Conservation (phyloP, 2,797 vertebrate species). For the Simalia tracyae region DNA sequence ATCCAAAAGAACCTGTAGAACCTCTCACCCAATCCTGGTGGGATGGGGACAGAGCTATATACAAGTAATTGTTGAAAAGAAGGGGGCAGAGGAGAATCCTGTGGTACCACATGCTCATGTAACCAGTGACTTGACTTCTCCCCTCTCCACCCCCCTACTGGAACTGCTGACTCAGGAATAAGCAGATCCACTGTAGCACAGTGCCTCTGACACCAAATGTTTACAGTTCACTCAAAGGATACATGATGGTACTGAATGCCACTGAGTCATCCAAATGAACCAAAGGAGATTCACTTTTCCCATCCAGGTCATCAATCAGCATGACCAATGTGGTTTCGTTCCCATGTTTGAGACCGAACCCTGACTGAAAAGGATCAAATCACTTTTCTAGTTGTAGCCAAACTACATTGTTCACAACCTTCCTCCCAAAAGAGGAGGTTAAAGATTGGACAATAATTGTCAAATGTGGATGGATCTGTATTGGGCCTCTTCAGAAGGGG, state of each 20-base stretch:
- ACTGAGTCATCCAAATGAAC: background rate
- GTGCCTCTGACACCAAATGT: background rate
- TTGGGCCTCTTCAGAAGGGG: background rate
- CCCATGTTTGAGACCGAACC: background rate
- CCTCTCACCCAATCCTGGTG: background rate
- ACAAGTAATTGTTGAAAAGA: background rate
- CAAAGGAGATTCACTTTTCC: background rate
- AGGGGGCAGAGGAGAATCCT: background rate
- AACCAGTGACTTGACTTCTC: background rate
- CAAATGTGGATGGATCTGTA: background rate
- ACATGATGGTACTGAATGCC: background rate
- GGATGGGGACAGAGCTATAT: background rate
- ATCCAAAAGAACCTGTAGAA: background rate
- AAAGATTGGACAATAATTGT: background rate
- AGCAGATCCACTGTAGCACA: background rate
- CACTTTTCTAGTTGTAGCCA: background rate
- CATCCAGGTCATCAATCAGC: background rate
- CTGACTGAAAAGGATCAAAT: background rate
- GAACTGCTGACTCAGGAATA: background rate
- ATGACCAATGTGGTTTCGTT: background rate
- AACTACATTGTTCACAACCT: background rate
- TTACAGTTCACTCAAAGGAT: background rate
- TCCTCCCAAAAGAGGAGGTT: background rate
- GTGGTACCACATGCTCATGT: background rate
- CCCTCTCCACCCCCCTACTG: background rate